Base-by-base conservation (phyloP, 2,113 vertebrate genomes). In the Etheostoma spectabile region DNA sequence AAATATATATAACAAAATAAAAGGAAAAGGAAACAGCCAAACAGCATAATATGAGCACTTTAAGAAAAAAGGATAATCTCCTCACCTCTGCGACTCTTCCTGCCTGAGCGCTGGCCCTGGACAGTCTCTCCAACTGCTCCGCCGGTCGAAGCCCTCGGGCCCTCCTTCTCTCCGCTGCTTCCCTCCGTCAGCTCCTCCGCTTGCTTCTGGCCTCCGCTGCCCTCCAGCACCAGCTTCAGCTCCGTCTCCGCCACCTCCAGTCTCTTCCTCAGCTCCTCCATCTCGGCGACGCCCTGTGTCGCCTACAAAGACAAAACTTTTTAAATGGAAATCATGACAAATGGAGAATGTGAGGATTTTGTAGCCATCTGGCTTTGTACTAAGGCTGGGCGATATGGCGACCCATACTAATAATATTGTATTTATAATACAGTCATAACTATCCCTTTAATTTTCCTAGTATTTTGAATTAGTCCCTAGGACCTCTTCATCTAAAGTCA, bases 161-260 rank as follows among this genome's bases (percentile, higher is more conserved):
- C 79, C 70, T 83, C 80, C 52, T 45, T 22, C 46, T 64, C 12
- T 14, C 61, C 8, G 0, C 42, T 14, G 11, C 42, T 22, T 59
- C 27, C 71, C 12, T 71, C 77, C 0, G 21, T 51, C 73, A 51
- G 38, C 77, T 68, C 80, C 70, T 83, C 84, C 2, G 0, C 71
- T 0, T 65, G 80, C 51, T 38, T 60, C 69, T 74, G 90, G 1
- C 78, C 67, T 8, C 63, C 16, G 3, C 52, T 57, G n/a, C 70
- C 73, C 33, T 84, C 88, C 30, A 92, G 77, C 63, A 83, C 21
- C 82, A 89, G 73, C 82, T 81, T 89, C 52, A 94, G 83, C 68
- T 90, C 83, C 0, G 48, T 69, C 91, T 92, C 88, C 1, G 79
- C 78, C 46, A 19, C 84, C 60, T 92, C 84, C 69, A 90, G 79